Evolutionary conservation across 2,797 vertebrate genomes (phyloP).

Genomic region (Lithobates pipiens): DNA sequence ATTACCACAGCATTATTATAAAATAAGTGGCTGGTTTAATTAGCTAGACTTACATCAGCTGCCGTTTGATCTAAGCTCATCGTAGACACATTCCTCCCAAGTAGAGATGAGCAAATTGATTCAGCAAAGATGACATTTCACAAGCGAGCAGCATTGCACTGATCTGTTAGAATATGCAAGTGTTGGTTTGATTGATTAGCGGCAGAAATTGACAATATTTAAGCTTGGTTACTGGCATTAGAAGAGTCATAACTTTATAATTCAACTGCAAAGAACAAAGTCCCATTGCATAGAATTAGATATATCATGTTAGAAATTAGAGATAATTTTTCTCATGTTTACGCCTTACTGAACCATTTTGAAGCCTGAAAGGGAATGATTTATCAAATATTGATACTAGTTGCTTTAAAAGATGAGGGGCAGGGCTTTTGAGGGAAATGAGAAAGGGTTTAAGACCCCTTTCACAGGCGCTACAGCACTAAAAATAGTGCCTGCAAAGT

Average conservation of each 20-base stretch:
- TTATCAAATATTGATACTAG: not conserved
- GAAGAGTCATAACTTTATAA: not conserved
- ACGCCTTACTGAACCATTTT: not conserved
- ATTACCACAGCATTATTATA: not conserved
- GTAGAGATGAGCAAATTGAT: not conserved
- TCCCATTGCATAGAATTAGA: not conserved
- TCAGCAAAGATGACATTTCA: not conserved
- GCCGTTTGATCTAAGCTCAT: not conserved
- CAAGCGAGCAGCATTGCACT: not conserved
- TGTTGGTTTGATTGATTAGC: not conserved
- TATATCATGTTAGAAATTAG: not conserved
- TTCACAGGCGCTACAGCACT: no score
- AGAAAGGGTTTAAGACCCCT: no score
- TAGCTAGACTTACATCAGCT: not conserved
- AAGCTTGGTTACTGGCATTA: not conserved
- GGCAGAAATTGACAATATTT: not conserved
- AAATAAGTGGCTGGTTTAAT: slow-evolving; percentile 8
- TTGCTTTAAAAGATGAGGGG: no score
- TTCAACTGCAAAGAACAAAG: not conserved
- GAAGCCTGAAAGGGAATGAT: not conserved
- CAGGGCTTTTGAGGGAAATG: no score
- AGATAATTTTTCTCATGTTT: not conserved
- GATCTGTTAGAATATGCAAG: not conserved
- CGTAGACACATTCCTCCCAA: not conserved
- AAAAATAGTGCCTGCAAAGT: no score